Percentiles rank a stretch among this genome's conserved stretches.
Evolutionary conservation across 2,113 vertebrate species (phyloP).

Genomic region (Cyanoderma ruficeps): DNA sequence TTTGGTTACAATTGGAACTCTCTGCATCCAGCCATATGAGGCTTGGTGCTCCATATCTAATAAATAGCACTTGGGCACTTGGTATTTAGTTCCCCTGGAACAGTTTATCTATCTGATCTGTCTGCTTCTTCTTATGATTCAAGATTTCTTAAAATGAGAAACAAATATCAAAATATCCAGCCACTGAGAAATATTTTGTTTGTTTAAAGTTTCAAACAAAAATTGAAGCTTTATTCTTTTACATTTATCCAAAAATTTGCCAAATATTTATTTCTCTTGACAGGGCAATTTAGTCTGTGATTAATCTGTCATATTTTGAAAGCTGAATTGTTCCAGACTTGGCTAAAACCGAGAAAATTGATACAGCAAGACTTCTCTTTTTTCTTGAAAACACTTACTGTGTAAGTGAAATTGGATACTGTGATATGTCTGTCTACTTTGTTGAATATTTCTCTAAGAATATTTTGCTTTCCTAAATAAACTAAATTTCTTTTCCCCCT

Average conservation of each 20-base stretch:
- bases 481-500: background rate
- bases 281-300: background rate
- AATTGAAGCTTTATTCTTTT: background rate
- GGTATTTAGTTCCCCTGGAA: slow-evolving; percentile 16
- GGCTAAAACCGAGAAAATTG: background rate
- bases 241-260: background rate
- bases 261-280: background rate
- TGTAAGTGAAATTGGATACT: background rate
- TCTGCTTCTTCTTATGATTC: background rate
- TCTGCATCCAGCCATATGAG: slow-evolving; percentile 21
- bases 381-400: background rate
- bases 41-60: background rate
- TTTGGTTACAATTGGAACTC: slow-evolving; percentile 47
- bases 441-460: background rate
- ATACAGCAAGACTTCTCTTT: background rate
- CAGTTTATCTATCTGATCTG: slow-evolving; percentile 11
- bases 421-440: background rate
- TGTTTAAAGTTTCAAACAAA: background rate
- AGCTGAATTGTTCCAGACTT: background rate
- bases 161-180: background rate
- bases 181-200: background rate
- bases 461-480: background rate
- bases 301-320: slow-evolving; percentile 17
- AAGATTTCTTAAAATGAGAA: background rate
- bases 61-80: slow-evolving; percentile 6